Evolutionary conservation across 53 echinoderm and acorn worm species (phyloP).

Genomic region (Luidia sarsii): DNA sequence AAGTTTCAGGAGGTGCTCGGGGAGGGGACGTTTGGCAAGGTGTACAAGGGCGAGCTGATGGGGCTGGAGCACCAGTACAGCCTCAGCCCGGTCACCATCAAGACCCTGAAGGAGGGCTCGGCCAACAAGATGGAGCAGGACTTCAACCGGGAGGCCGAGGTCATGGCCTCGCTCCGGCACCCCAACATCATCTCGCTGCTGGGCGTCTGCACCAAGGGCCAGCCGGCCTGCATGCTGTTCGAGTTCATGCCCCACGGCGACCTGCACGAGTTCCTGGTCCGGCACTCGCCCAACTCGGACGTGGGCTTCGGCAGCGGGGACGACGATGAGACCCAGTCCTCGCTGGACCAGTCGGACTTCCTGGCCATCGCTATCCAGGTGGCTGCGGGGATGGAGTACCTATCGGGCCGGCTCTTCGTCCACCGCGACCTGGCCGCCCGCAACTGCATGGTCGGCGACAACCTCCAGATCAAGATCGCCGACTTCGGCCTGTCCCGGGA

Average conservation of each 20-base stretch:
- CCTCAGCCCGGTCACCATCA: constrained; percentile 81
- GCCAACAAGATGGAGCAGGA: constrained; percentile 86
- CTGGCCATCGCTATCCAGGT: constrained; percentile 87
- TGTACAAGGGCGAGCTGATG: constrained; percentile 84
- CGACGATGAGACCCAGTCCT: constrained; percentile 94
- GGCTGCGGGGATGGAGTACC: constrained; percentile 96
- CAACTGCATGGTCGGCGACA: constrained; percentile 98
- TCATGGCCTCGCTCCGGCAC: constrained; percentile 86
- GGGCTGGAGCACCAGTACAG: constrained; percentile 92
- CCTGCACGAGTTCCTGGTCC: constrained; percentile 91
- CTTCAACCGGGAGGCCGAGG: constrained; percentile 84
- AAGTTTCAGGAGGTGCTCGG: constrained; percentile 94
- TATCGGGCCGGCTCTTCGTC: constrained; percentile 90
- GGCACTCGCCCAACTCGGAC: constrained; percentile 98
- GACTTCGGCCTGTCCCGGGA: constrained; percentile 98
- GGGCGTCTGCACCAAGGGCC: constrained; percentile 76
- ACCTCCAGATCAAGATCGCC: constrained; percentile 93
- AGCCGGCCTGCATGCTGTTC: constrained; percentile 93
- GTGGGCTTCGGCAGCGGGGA: constrained; percentile 94
- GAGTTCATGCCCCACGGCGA: constrained; percentile 97
- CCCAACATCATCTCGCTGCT: constrained; percentile 94
- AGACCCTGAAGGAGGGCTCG: constrained; percentile 79
- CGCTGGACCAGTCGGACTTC: constrained; percentile 93
- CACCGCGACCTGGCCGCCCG: constrained; percentile 95
- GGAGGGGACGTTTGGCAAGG: constrained; percentile 96